Conservation (phyloP, 2,888 invertebrate species). For the Biston stratarius region DNA sequence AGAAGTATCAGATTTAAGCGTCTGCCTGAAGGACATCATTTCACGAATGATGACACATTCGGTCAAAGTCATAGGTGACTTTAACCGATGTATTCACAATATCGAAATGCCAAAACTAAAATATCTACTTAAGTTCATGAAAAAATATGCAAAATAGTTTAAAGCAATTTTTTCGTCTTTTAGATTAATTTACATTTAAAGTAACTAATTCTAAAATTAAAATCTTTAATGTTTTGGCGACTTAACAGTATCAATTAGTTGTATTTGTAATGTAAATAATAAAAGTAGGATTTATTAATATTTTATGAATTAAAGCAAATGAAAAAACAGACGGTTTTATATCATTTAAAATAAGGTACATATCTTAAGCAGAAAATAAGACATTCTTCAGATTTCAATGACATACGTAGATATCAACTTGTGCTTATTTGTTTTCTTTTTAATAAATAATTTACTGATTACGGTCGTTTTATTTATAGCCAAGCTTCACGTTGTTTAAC, state of each 20-base stretch:
- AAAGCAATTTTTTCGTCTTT: slow-evolving; percentile 1
- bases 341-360: slow-evolving; percentile 2
- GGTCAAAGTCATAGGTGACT: slow-evolving; percentile 81
- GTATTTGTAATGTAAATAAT: slow-evolving; percentile 36
- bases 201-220: neutral
- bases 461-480: neutral
- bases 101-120: slow-evolving; percentile 83
- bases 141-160: slow-evolving; percentile 70
- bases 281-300: slow-evolving; percentile 15
- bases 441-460: slow-evolving; percentile 1
- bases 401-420: neutral
- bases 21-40: slow-evolving; percentile 81
- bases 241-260: slow-evolving; percentile 33
- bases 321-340: neutral
- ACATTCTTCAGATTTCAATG: neutral
- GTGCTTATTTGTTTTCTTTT: neutral
- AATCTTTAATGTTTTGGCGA: neutral
- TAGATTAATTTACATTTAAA: neutral
- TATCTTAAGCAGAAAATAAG: neutral
- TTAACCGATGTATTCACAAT: slow-evolving; percentile 82
- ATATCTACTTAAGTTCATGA: slow-evolving; percentile 81
- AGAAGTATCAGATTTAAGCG: slow-evolving; percentile 80
- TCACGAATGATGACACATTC: slow-evolving; percentile 83
- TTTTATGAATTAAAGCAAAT: neutral
- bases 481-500: neutral